These are phyloP conservation scores for Arothron firmamentum DNA, from an alignment of 2,113 vertebrate genomes.

Conservation along the genomic window DNA sequence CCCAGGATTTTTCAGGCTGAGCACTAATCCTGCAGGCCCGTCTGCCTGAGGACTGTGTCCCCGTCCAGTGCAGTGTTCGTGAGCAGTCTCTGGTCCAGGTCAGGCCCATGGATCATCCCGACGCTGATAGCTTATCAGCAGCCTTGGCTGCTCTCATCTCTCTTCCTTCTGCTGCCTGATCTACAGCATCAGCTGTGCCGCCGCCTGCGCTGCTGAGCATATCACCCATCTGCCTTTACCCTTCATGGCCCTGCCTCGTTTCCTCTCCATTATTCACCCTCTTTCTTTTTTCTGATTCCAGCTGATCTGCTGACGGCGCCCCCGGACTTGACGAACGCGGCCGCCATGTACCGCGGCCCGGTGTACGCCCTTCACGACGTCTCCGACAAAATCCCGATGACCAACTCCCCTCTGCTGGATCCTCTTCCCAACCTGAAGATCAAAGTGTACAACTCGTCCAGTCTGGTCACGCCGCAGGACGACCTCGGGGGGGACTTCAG, in stretches of 20 bases:
- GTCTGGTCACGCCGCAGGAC: constrained; percentile 87
- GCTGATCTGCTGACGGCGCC: constrained; percentile 85
- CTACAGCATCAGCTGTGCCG: constrained; percentile 74
- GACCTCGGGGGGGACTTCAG: constrained; percentile 85
- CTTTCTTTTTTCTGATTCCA: constrained; percentile 10
- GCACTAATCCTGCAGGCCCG: too few relatives aligned
- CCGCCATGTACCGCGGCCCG: constrained; percentile 90
- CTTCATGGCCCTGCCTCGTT: background rate
- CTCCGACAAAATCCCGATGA: constrained; percentile 95
- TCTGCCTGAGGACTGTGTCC: too few relatives aligned
- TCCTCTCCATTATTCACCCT: background rate
- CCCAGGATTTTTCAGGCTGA: too few relatives aligned
- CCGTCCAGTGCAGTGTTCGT: constrained; percentile 8
- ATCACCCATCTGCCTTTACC: background rate
- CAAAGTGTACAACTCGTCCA: constrained; percentile 90
- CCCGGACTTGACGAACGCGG: constrained; percentile 89
- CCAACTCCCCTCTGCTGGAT: constrained; percentile 90
- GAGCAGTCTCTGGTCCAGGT: constrained; percentile 35
- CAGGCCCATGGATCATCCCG: constrained; percentile 27
- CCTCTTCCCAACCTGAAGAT: constrained; percentile 93
- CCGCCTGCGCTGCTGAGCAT: constrained; percentile 68
- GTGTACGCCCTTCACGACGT: constrained; percentile 91
- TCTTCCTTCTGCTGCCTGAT: constrained; percentile 64
- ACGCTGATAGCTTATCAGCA: constrained; percentile 46
- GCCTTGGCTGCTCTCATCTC: constrained; percentile 17